Conservation (phyloP, 1,140 invertebrate genomes). For the Triops longicaudatus region DNA sequence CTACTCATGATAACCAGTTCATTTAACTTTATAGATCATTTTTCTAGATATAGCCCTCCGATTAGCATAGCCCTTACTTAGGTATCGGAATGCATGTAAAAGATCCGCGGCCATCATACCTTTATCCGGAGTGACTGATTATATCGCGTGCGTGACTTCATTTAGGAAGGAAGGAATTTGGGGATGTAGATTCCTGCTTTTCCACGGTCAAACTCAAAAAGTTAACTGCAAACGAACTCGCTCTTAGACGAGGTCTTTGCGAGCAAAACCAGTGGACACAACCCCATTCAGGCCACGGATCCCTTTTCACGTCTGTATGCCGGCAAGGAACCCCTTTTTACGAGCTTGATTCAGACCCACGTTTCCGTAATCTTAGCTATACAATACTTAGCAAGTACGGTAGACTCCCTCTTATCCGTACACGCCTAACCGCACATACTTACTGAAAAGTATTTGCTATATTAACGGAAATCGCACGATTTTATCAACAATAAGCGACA, state of each 20-base stretch:
- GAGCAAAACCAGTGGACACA: no score
- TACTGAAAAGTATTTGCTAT: no score
- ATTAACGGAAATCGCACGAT: no score
- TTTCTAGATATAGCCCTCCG: background rate
- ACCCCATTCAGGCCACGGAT: no score
- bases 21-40: background rate
- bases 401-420: no score
- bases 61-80: background rate
- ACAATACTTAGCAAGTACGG: no score
- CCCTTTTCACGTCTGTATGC: no score
- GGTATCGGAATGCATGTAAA: background rate
- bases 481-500: no score
- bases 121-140: background rate
- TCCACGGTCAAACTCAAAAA: constrained; percentile 5
- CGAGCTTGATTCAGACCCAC: no score
- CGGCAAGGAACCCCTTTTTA: no score
- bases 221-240: background rate
- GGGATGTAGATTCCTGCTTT: background rate
- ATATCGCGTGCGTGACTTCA: constrained; percentile 14
- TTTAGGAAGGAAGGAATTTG: constrained; percentile 2
- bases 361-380: no score
- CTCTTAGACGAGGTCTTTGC: background rate
- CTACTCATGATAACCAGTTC: background rate
- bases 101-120: background rate
- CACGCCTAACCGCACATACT: no score